Conservation (phyloP, 2,888 invertebrate genomes). For the Glaucopsyche alexis region DNA sequence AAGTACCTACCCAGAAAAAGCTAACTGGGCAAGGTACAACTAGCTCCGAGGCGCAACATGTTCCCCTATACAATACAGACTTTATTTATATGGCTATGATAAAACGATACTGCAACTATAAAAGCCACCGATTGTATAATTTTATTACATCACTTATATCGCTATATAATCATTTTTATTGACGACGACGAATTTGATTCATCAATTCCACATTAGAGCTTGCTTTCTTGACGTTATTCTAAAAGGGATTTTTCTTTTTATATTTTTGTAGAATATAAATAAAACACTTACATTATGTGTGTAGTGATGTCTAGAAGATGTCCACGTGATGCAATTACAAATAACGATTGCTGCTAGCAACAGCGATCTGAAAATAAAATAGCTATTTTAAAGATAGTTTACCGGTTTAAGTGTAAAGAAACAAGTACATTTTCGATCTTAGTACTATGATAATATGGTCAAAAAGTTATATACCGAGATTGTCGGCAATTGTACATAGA, state of each 20-base stretch:
- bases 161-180: not conserved
- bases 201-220: not conserved
- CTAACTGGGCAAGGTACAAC: too few species aligned
- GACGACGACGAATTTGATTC: not conserved
- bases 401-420: not conserved
- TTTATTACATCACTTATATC: constrained; percentile 1
- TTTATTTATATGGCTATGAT: not conserved
- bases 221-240: not conserved
- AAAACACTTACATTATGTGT: constrained; percentile 68
- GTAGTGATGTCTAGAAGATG: constrained; percentile 65
- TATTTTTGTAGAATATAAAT: too few species aligned
- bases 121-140: not conserved
- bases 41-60: too few species aligned
- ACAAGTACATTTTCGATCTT: not conserved
- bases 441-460: not conserved
- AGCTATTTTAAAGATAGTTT: constrained; percentile 42
- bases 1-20: too few species aligned
- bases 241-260: too few species aligned
- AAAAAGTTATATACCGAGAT: too few species aligned
- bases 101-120: not conserved
- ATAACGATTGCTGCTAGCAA: constrained; percentile 68
- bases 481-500: too few species aligned
- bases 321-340: constrained; percentile 74
- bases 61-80: not conserved
- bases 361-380: constrained; percentile 63